A percentile compares a stretch with the other conserved stretches of the same genome.
These are phyloP conservation scores for Echinarachnius parma DNA, from an alignment of 53 echinoderm and acorn worm genomes.

Conservation along the genomic window DNA sequence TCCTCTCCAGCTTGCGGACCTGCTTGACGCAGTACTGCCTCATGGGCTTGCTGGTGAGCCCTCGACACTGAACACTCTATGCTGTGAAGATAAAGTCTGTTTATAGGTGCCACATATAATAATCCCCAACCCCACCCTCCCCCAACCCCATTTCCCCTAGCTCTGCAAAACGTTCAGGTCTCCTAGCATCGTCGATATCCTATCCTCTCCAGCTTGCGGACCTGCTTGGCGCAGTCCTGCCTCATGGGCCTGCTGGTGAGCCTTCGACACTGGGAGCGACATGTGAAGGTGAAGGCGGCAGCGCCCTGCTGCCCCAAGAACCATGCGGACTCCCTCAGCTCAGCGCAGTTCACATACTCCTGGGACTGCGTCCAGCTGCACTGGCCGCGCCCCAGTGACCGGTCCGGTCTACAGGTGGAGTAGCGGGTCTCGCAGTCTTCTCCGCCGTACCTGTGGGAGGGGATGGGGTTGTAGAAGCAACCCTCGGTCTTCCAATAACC, in stretches of 20 bases:
- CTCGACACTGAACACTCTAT: too few species aligned
- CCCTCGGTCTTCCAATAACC: neutral
- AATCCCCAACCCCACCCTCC: too few species aligned
- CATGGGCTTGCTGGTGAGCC: neutral
- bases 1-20: neutral
- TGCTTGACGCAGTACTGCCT: neutral
- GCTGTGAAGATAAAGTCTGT: too few species aligned
- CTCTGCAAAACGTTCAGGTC: too few species aligned
- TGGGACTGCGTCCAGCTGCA: conserved; percentile 22
- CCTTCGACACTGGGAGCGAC: neutral
- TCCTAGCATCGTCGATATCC: neutral
- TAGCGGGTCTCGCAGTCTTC: conserved; percentile 9
- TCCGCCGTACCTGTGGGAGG: neutral
- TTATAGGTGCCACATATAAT: too few species aligned
- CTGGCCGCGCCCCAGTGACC: neutral
- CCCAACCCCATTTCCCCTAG: too few species aligned
- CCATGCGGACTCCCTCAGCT: conserved; percentile 26
- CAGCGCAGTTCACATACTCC: conserved; percentile 17
- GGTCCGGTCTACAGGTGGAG: neutral
- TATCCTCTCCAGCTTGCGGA: neutral
- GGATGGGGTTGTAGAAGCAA: conserved; percentile 10
- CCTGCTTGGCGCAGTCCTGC: neutral
- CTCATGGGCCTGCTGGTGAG: neutral
- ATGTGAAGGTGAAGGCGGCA: neutral
- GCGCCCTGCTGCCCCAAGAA: neutral